Conservation (phyloP, 1,140 invertebrate genomes). For the Sminthurides bifidus region DNA sequence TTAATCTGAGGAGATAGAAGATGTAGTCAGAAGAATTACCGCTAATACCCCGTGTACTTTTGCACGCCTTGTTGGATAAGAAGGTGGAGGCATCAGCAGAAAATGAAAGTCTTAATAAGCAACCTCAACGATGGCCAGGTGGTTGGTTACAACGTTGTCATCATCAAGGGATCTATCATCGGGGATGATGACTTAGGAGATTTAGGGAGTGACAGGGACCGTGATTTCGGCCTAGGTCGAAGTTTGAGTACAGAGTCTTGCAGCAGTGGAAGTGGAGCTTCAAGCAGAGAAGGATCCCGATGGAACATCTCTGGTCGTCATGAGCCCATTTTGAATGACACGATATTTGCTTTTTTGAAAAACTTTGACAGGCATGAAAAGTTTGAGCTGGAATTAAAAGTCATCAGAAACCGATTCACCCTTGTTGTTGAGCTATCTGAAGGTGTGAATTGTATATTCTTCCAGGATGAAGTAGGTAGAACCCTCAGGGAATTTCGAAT, state of each 20-base stretch:
- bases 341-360: neutral
- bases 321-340: neutral
- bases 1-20: no score
- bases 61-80: no score
- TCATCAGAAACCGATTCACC: conserved; percentile 14
- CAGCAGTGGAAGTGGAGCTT: neutral
- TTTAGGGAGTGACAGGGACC: no score
- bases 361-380: conserved; percentile 10
- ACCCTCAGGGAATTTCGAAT: conserved; percentile 16
- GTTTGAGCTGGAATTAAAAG: neutral
- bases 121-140: conserved; percentile 7
- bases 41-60: no score
- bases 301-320: neutral
- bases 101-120: no score
- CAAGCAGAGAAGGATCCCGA: neutral
- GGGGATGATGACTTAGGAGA: neutral
- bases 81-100: no score
- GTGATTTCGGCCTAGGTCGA: neutral
- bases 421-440: conserved; percentile 11
- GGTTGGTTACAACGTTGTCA: neutral
- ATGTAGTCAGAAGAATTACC: no score
- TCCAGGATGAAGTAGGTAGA: conserved; percentile 10
- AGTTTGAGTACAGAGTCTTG: conserved; percentile 4
- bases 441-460: conserved; percentile 13
- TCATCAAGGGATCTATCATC: neutral